A percentile compares a stretch with the other conserved stretches of the same genome.
Evolutionary conservation across 2,797 vertebrate genomes (phyloP).

Genomic region (Macrochelys suwanniensis): DNA sequence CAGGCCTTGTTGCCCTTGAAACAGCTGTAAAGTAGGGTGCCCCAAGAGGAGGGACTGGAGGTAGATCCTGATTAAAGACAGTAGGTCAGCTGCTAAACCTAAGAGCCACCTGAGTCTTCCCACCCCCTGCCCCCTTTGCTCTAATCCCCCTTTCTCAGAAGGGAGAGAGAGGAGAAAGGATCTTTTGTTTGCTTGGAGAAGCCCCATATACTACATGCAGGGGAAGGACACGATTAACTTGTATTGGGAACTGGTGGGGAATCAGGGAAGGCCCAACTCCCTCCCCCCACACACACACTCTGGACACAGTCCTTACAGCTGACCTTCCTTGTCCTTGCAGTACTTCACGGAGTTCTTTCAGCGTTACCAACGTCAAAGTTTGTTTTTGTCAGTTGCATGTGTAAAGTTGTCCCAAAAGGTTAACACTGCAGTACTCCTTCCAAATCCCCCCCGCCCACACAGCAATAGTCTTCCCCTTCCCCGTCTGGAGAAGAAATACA

Average conservation of each 20-base stretch:
- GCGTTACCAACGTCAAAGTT: too few relatives aligned
- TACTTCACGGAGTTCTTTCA: neutral
- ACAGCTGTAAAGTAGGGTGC: neutral
- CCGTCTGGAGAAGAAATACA: neutral
- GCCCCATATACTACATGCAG: neutral
- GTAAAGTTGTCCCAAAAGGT: too few relatives aligned
- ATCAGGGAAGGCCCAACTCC: neutral
- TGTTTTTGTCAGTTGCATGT: too few relatives aligned
- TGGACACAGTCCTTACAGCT: neutral
- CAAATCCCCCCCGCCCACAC: neutral
- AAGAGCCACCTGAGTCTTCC: neutral
- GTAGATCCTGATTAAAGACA: neutral
- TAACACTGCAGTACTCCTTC: neutral
- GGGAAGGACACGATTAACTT: neutral
- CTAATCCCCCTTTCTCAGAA: neutral
- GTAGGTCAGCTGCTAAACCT: neutral
- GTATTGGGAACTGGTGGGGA: neutral
- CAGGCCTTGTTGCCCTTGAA: neutral
- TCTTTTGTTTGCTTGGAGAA: neutral
- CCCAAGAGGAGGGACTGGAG: neutral
- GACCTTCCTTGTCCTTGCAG: neutral
- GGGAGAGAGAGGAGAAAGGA: neutral
- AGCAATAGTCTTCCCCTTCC: neutral
- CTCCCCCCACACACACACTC: fast-evolving
- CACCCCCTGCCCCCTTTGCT: neutral